Conservation (phyloP, 2,113 vertebrate genomes). For the Anas platyrhynchos region DNA sequence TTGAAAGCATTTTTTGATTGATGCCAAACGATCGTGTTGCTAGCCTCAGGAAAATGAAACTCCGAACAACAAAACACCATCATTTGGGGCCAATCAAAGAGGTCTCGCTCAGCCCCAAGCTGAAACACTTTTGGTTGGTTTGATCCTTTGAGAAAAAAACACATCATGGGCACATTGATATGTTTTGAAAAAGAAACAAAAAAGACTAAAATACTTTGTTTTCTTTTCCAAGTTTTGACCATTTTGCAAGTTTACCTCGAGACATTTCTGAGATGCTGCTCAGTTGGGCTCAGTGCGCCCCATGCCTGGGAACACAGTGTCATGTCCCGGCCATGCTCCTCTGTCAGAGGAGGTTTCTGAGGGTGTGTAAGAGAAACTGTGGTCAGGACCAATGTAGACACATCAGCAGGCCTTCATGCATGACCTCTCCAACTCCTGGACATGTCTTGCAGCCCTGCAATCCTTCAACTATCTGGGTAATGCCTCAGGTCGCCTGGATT, state of each 20-base stretch:
- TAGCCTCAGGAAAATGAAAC: conserved; percentile 26
- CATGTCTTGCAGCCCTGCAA: not conserved
- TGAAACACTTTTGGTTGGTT: not conserved
- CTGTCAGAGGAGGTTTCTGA: not conserved
- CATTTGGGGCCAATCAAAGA: conserved; percentile 47
- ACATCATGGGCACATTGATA: not conserved
- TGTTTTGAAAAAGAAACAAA: not conserved
- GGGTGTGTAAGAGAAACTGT: not conserved
- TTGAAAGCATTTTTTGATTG: not conserved
- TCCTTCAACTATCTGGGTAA: not conserved
- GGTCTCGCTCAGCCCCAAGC: conserved; percentile 7
- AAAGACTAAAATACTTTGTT: not conserved
- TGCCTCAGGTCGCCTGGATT: fast-evolving
- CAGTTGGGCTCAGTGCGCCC: not conserved
- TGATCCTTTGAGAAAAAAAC: not conserved
- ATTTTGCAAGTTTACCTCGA: not conserved
- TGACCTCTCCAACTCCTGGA: not conserved
- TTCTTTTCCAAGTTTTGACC: conserved; percentile 13
- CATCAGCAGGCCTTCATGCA: not conserved
- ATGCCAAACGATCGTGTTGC: conserved; percentile 29
- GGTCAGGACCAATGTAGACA: not conserved
- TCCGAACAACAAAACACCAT: conserved; percentile 17
- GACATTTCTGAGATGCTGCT: not conserved
- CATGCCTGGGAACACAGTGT: fast-evolving
- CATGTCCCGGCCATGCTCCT: fast-evolving